A percentile compares a stretch with the other conserved stretches of the same genome.
Conservation (phyloP, 1,140 invertebrate genomes). For the Apolygus lucorum region DNA sequence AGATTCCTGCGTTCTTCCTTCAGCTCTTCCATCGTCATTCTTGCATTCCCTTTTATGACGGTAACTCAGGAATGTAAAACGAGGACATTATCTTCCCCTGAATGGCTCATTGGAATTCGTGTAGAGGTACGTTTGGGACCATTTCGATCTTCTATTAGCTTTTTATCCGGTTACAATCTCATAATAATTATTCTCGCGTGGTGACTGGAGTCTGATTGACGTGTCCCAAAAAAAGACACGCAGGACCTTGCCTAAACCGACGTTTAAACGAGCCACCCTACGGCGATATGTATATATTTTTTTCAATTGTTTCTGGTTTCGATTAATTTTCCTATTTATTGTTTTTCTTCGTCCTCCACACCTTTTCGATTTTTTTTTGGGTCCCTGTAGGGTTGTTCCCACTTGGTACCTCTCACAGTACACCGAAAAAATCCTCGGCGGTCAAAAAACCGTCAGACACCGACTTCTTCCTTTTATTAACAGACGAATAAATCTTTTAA, state of each 20-base stretch:
- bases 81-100: too few species aligned
- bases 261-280: not conserved
- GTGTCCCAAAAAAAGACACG: not conserved
- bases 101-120: too few species aligned
- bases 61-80: too few species aligned
- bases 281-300: not conserved
- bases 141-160: not conserved
- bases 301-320: not conserved
- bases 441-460: not conserved
- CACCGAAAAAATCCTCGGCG: not conserved
- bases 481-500: constrained; percentile 17
- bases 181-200: not conserved
- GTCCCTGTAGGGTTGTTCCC: not conserved
- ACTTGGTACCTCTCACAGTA: too few species aligned
- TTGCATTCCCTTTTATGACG: too few species aligned
- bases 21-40: too few species aligned
- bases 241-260: not conserved
- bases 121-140: too few species aligned
- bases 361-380: too few species aligned
- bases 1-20: too few species aligned
- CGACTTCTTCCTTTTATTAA: not conserved
- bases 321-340: not conserved
- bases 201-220: not conserved
- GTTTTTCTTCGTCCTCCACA: not conserved
- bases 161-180: not conserved